Percentiles rank a stretch among this genome's conserved stretches.
These are phyloP conservation scores for Rhodeus uyekii DNA, from an alignment of 2,797 vertebrate species.

Conservation along the genomic window DNA sequence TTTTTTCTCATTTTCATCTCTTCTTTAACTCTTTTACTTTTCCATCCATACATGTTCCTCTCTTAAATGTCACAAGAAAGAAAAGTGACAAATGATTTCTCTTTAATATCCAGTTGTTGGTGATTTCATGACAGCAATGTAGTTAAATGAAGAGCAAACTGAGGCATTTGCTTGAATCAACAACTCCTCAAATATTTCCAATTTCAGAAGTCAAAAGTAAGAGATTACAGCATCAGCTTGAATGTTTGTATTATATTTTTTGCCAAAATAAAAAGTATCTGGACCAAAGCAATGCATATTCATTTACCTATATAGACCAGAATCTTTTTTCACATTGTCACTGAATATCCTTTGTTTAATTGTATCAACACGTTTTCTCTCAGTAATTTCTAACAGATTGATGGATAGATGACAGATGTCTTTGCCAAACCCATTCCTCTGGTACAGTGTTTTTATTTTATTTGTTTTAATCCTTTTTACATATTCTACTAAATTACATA, in stretches of 20 bases:
- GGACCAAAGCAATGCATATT: neutral
- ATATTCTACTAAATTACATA: neutral
- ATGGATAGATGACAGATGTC: neutral
- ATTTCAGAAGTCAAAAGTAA: neutral
- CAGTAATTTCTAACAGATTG: slow-evolving; percentile 7
- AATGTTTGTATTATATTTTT: neutral
- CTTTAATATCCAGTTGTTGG: neutral
- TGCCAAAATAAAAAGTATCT: neutral
- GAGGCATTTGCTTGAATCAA: neutral
- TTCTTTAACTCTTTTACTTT: slow-evolving; percentile 1
- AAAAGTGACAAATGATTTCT: neutral
- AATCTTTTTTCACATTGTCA: neutral
- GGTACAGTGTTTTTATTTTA: too few relatives aligned
- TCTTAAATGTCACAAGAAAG: neutral
- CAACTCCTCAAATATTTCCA: neutral
- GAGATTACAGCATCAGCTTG: neutral
- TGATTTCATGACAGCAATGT: neutral
- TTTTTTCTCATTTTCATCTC: neutral
- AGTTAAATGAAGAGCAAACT: neutral
- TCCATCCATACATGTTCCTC: neutral
- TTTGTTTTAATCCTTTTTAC: too few relatives aligned
- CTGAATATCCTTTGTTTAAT: neutral
- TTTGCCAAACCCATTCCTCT: neutral
- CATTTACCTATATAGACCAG: neutral
- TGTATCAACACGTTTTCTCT: neutral